Base-by-base conservation (phyloP, 2,888 invertebrate genomes). In the Patella caerulea region DNA sequence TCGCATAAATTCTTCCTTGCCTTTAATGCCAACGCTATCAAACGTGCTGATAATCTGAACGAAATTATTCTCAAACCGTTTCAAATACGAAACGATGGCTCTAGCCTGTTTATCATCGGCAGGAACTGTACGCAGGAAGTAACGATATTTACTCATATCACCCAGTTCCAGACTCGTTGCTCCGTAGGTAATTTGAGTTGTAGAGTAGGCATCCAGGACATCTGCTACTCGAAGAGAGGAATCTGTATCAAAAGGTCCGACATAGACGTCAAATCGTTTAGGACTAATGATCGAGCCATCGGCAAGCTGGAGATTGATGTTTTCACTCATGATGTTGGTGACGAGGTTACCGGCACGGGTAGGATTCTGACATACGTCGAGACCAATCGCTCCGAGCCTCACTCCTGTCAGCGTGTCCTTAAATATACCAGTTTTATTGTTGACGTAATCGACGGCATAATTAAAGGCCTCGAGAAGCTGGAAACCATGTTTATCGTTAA, bases 11-110 rank as follows among this genome's bases (percentile, higher is more conserved):
- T 89, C 89, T 15, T 84, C 78, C n/a, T 84, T 78, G 4, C 87
- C 88, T 59, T 81, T 81, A 19, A 84, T 82, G 2, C 90, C 90
- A 24, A 89, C 83, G 4, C 84, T 85, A 55, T 88, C 86, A 76
- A 85, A 86, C 11, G 89, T 86, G 55, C 82, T 85, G 15, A 89
- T 83, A 2, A 93, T 86, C 79, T 92, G 92, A 12, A 92, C 88
- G 53, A 19, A 53, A 59, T 89, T 87, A 83, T 92, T 89, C 11
- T 89, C 86, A 75, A 91, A 90, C 77, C 90, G 87, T 78, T 91
- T 90, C 78, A 93, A 85, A 69, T 91, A 88, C 45, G 91, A 89
- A 24, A 92, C 87, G 53, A 92, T 86, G 4, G 91, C 91, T 4
- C 91, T 75, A 4, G 89, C 87, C 74, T 88, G 89, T 74, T 89